These are phyloP conservation scores for Leontocebus nigricollis DNA, from an alignment of 2,797 vertebrate species.

Conservation along the genomic window DNA sequence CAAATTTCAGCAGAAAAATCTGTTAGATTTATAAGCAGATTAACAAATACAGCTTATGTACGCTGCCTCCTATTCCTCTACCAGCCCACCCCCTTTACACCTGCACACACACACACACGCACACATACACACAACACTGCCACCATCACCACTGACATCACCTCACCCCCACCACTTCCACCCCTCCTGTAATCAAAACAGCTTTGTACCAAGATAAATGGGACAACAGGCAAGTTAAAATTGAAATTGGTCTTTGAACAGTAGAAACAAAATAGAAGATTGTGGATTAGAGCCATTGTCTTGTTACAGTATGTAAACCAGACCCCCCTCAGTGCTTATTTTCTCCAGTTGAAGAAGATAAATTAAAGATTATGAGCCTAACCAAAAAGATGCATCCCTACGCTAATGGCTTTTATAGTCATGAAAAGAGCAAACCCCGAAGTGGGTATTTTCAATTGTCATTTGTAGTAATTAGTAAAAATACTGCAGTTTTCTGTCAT, in stretches of 20 bases:
- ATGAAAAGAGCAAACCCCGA: slow-evolving; percentile 18
- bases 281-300: slow-evolving; percentile 57
- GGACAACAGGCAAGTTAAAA: slow-evolving; percentile 71
- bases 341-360: slow-evolving; percentile 58
- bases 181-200: slow-evolving; percentile 70
- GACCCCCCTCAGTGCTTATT: neutral
- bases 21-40: slow-evolving; percentile 81
- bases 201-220: slow-evolving; percentile 67
- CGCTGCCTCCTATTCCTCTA: slow-evolving; percentile 41
- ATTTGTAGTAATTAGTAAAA: slow-evolving; percentile 40
- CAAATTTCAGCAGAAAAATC: slow-evolving; percentile 82
- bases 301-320: slow-evolving; percentile 53
- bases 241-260: slow-evolving; percentile 70
- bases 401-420: neutral
- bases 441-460: neutral
- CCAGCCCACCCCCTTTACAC: neutral
- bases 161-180: neutral
- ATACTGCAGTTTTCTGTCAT: neutral
- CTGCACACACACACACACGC: neutral
- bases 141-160: neutral
- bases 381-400: neutral
- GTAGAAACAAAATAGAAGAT: slow-evolving; percentile 67
- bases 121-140: neutral
- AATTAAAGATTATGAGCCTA: slow-evolving; percentile 25
- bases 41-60: slow-evolving; percentile 70